Percentiles rank a stretch among this genome's conserved stretches.
Evolutionary conservation across 2,113 vertebrate species (phyloP).

Genomic region (Spea multiplicata): DNA sequence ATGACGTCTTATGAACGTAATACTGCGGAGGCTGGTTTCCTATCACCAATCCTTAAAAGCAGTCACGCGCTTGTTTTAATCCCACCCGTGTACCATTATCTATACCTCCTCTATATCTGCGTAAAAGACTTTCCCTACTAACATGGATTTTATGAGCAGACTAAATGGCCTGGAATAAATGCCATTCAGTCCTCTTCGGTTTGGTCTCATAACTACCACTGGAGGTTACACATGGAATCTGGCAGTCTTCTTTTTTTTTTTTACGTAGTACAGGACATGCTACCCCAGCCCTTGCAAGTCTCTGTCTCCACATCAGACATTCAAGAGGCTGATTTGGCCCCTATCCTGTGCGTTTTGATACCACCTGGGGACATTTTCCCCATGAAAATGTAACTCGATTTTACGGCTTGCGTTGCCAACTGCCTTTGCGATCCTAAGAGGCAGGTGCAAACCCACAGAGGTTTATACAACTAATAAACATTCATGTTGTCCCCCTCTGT

Average conservation of each 20-base stretch:
- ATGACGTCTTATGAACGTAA: not conserved
- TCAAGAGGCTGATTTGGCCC: slow-evolving; percentile 11
- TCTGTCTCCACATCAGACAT: slow-evolving; percentile 2
- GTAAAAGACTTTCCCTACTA: not conserved
- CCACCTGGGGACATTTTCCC: slow-evolving; percentile 43
- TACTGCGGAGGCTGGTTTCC: slow-evolving; percentile 9
- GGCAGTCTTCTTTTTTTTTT: too few species aligned
- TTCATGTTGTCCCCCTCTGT: slow-evolving; percentile 40
- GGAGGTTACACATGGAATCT: too few species aligned
- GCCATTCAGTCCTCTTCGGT: too few species aligned
- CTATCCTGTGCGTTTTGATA: not conserved
- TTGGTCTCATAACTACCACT: too few species aligned
- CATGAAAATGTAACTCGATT: slow-evolving; percentile 39
- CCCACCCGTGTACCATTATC: not conserved
- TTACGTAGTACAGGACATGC: too few species aligned
- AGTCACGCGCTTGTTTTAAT: not conserved
- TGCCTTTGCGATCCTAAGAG: slow-evolving; percentile 33
- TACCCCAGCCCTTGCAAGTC: not conserved
- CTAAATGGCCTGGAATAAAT: too few species aligned
- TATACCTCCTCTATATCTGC: not conserved
- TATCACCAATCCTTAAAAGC: not conserved
- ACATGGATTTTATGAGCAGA: not conserved
- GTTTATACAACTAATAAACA: slow-evolving; percentile 40
- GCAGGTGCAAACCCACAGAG: slow-evolving; percentile 43
- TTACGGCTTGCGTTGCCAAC: slow-evolving; percentile 36